Base-by-base conservation (phyloP, 2,797 vertebrate genomes). In the Phrynocephalus vlangalii region DNA sequence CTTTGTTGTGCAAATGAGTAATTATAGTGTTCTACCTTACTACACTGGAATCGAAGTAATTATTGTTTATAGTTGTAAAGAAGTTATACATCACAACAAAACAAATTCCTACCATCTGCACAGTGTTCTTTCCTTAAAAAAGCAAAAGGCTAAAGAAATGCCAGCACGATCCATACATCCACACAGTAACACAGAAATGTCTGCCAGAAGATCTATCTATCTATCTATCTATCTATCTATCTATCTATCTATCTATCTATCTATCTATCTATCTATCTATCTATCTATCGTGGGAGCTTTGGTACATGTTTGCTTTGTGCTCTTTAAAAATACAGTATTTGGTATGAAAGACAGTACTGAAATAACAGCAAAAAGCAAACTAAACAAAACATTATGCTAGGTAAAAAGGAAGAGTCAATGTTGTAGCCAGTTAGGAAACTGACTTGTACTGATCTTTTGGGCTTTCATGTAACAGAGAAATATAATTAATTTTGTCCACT, bases 1-100 rank as follows among this genome's bases (percentile, higher is more conserved):
- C 73, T 87, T 82, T 88, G 89, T 85, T 82, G 79, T 79, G 68
- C 85, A 93, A 93, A 88, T 87, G 84, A 84, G 83, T 94, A 95
- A 96, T 96, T 95, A 92, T 77, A 94, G 91, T 56, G 84, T 84
- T 92, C 72, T 84, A 70, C 87, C 82, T 92, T 79, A 91, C 84
- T 1, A 33, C 78, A 79, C 85, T 73, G 83, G 90, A 79, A 8
- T 87, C 70, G 85, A 88, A 90, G 79, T 94, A 95, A 95, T 95
- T 94, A 92, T 83, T 92, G 87, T 91, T 95, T 96, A 76, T 1
- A 4, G 76, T 84, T 79, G 85, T 87, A 87, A 94, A 89, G 50
- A 90, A 94, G 90, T 92, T 86, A 95, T 90, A 81, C 90, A 93
- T 91, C 89, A 93, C 94, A 95, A 94, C 90, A 94, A 78, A 85